phyloP scores from a whole-genome alignment of 2,888 invertebrate genomes.

The Epinotia nisella region DNA sequence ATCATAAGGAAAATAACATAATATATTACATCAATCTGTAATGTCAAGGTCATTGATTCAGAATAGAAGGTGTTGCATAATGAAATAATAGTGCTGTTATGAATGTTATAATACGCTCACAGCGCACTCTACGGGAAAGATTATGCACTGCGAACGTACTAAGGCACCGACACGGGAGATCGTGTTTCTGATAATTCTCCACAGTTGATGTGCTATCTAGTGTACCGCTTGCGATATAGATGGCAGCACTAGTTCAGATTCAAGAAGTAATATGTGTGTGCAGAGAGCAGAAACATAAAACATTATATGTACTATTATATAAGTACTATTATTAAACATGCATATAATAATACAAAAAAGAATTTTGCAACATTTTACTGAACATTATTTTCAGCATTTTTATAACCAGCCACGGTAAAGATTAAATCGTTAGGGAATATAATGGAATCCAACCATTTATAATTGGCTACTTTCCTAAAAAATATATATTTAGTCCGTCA shows the following conservation, averaged over 20 bases:
- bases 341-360: no score
- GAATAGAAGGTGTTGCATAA: slow-evolving; percentile 24
- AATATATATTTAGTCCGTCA: no score
- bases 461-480: no score
- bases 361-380: no score
- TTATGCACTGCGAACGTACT: not conserved
- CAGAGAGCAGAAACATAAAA: not conserved
- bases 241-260: slow-evolving; percentile 15
- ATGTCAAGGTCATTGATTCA: slow-evolving; percentile 25
- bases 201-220: not conserved
- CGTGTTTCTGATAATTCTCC: not conserved
- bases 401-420: no score
- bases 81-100: not conserved
- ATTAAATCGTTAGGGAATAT: no score
- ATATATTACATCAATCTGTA: not conserved
- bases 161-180: not conserved
- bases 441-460: no score
- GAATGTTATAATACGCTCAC: not conserved
- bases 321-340: no score
- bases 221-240: slow-evolving; percentile 1
- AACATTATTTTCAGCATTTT: no score
- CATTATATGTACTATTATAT: no score
- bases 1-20: not conserved
- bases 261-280: not conserved
- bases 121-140: slow-evolving; percentile 15